phyloP scores from a whole-genome alignment of 2,797 vertebrate genomes.

The Scleropages formosus region DNA sequence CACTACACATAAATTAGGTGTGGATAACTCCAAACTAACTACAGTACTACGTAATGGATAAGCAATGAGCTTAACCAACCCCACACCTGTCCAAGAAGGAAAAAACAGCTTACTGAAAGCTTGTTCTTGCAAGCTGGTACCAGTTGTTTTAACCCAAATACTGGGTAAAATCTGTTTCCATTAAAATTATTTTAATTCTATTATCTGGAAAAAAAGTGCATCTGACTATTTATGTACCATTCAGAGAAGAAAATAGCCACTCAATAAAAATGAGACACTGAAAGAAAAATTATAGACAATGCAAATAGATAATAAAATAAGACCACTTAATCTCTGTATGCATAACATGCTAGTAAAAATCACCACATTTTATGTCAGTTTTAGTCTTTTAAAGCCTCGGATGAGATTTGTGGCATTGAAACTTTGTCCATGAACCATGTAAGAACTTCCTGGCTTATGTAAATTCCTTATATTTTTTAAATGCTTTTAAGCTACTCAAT shows the following conservation, averaged over 20 bases:
- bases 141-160: background rate
- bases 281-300: slow-evolving; percentile 1
- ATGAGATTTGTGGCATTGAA: slow-evolving; percentile 5
- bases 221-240: background rate
- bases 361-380: background rate
- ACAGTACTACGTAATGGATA: too few species aligned
- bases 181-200: background rate
- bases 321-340: background rate
- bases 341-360: background rate
- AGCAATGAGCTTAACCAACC: too few species aligned
- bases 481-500: background rate
- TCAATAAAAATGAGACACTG: background rate
- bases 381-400: background rate
- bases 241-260: background rate
- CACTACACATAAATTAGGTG: too few species aligned
- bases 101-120: background rate
- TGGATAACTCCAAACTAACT: too few species aligned
- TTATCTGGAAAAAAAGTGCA: background rate
- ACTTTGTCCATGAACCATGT: background rate
- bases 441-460: background rate
- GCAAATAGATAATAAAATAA: background rate
- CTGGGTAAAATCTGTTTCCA: background rate
- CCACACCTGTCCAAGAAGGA: too few species aligned
- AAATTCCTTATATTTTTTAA: slow-evolving; percentile 9
- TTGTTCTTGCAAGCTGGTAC: background rate